phyloP scores from a whole-genome alignment of 2,797 vertebrate species.

The Peromyscus aztecus region DNA sequence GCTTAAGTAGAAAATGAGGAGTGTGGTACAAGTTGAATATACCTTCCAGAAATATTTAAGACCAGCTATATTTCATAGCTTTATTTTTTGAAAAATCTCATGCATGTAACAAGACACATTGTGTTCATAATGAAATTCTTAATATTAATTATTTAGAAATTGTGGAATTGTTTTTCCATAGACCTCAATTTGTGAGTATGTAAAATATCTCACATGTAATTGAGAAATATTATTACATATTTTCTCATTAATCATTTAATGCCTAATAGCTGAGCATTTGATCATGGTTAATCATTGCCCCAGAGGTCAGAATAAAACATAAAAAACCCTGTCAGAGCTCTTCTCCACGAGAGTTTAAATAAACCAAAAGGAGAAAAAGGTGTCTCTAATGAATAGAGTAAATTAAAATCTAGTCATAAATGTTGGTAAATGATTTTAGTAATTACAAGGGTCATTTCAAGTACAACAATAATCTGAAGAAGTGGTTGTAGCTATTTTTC shows the following conservation, averaged over 20 bases:
- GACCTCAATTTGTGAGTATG: not conserved
- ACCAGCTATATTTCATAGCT: not conserved
- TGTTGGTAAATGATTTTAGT: not conserved
- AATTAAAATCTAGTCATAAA: conserved; percentile 10
- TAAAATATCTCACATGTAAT: not conserved
- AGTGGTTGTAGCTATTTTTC: conserved; percentile 49
- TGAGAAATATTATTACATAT: not conserved
- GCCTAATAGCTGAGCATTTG: not conserved
- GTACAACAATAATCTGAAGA: not conserved
- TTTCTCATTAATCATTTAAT: not conserved
- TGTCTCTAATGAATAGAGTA: conserved; percentile 4
- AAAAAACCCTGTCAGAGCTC: not conserved
- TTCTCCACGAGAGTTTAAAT: not conserved
- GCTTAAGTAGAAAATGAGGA: not conserved
- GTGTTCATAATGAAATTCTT: not conserved
- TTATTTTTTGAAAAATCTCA: not conserved
- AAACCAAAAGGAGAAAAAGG: not conserved
- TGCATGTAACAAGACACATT: not conserved
- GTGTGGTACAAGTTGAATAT: not conserved
- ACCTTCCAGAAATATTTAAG: not conserved
- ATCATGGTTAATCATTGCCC: not conserved
- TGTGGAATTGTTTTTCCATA: not conserved
- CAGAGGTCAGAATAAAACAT: not conserved
- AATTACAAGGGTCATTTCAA: conserved; percentile 2
- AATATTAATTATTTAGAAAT: too few species aligned